Evolutionary conservation across 2,888 invertebrate species (phyloP), one percentile per base, ranked within the genome.

Genomic region (Zhengitettix transpicula): DNA sequence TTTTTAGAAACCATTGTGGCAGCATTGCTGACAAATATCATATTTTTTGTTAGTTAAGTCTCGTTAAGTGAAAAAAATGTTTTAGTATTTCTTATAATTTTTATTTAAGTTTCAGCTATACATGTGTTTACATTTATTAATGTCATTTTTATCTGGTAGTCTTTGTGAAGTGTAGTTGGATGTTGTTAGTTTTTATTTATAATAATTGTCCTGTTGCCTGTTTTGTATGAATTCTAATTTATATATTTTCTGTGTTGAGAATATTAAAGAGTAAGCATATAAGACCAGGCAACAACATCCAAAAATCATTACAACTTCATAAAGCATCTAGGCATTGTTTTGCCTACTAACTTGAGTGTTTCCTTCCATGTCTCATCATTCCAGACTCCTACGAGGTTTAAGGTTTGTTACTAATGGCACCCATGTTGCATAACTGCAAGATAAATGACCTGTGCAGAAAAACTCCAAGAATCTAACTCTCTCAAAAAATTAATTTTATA

Each of bases 351-450:
- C 57, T 15, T 41, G 58, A 58, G 42, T 62, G 55, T 64, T 64
- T 63, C 62, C 62, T 64, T 63, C 62, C 63, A 63, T 64, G 64
- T 62, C 63, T 63, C 61, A 47, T 60, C 63, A 55, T 42, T 63
- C 60, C 64, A 64, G 64, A 63, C 63, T 61, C 63, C 64, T 60
- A 60, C 64, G 55, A 63, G 63, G 61, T 64, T 64, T 61, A 64
- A 64, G 64, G 64, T 64, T 64, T 64, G 64, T 64, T 62, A 40
- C 57, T 40, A 51, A 11, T 42, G 16, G 17, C 28, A 57, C 44
- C 14, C 55, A 55, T 55, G 55, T 41, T 55, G 41, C 55, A 55
- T 55, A 28, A 53, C 53, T 56, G 56, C 40, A 17, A 42, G 40
- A 56, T 56, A 57, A 28, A 28, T 28, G 40, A 40, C 40, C 41